A percentile compares a stretch with the other conserved stretches of the same genome.
These are phyloP conservation scores for Scomber scombrus DNA, from an alignment of 2,113 vertebrate genomes.

Conservation along the genomic window DNA sequence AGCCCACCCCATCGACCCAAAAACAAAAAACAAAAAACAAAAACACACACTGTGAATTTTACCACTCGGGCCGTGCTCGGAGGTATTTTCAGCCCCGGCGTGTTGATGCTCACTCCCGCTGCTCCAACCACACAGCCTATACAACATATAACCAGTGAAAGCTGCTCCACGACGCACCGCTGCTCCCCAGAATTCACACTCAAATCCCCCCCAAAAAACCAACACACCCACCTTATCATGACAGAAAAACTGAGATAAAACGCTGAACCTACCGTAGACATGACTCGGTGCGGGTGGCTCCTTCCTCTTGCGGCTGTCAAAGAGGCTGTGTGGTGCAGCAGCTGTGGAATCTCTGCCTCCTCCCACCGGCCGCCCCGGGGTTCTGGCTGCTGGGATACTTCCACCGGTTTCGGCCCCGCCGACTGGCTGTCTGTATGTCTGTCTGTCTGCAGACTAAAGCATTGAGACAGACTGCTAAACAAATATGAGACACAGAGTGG, in stretches of 20 bases:
- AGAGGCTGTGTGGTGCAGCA: constrained; percentile 57
- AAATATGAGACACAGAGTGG: constrained; percentile 10
- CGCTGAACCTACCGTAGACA: constrained; percentile 70
- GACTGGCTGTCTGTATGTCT: constrained; percentile 12
- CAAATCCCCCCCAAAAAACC: accelerated
- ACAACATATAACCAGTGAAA: constrained; percentile 16
- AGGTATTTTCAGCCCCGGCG: constrained; percentile 11
- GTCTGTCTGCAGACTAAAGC: constrained; percentile 20
- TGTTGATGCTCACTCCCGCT: constrained; percentile 38
- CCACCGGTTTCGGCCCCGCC: constrained; percentile 12
- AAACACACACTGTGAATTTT: accelerated
- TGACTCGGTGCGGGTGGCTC: constrained; percentile 48
- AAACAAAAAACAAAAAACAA: too few relatives aligned
- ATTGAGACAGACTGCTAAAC: constrained; percentile 11
- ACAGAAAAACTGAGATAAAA: background rate
- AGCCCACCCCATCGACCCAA: too few relatives aligned
- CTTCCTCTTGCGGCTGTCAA: constrained; percentile 58
- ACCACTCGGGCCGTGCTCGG: background rate
- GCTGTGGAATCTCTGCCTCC: constrained; percentile 76
- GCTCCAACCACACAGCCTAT: constrained; percentile 26
- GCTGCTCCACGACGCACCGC: constrained; percentile 46
- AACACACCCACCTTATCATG: background rate
- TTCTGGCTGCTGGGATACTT: constrained; percentile 49
- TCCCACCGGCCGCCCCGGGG: constrained; percentile 72
- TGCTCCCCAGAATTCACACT: background rate